Conservation (phyloP, 1,140 invertebrate species). For the Dufourea novaeangliae region DNA sequence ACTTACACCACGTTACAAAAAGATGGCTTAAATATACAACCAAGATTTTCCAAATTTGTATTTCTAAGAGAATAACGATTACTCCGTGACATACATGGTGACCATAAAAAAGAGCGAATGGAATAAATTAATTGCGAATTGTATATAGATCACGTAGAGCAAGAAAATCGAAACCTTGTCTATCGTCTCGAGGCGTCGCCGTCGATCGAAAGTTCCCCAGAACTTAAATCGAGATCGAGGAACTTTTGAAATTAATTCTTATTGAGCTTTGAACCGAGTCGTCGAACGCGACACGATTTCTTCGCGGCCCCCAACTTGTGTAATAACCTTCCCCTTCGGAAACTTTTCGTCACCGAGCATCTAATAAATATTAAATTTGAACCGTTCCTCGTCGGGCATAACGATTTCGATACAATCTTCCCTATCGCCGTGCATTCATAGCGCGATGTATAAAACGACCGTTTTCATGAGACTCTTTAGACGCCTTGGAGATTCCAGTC, state of each 20-base stretch:
- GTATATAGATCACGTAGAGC: slow-evolving; percentile 24
- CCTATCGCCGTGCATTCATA: background rate
- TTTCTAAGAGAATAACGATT: background rate
- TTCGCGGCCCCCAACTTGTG: slow-evolving; percentile 56
- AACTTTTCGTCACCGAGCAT: slow-evolving; percentile 54
- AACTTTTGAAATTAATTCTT: slow-evolving; percentile 71
- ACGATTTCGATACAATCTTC: slow-evolving; percentile 52
- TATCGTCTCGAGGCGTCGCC: slow-evolving; percentile 28
- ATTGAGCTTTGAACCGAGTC: slow-evolving; percentile 67
- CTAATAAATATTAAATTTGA: slow-evolving; percentile 69
- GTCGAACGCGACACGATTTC: slow-evolving; percentile 65
- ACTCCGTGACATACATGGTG: too few species aligned
- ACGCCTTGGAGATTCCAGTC: background rate
- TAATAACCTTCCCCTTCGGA: slow-evolving; percentile 61
- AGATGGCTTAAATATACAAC: too few species aligned
- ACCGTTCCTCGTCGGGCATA: slow-evolving; percentile 52
- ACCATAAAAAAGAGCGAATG: slow-evolving; percentile 5
- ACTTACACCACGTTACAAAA: too few species aligned
- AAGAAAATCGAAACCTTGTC: slow-evolving; percentile 31
- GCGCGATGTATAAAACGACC: background rate
- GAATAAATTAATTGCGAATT: slow-evolving; percentile 35
- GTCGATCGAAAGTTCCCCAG: slow-evolving; percentile 68
- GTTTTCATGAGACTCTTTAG: slow-evolving; percentile 8
- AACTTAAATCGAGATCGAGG: slow-evolving; percentile 76
- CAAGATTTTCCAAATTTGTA: background rate